These are phyloP conservation scores for Leptopterna dolabrata DNA, from an alignment of 2,888 invertebrate genomes.

Conservation along the genomic window DNA sequence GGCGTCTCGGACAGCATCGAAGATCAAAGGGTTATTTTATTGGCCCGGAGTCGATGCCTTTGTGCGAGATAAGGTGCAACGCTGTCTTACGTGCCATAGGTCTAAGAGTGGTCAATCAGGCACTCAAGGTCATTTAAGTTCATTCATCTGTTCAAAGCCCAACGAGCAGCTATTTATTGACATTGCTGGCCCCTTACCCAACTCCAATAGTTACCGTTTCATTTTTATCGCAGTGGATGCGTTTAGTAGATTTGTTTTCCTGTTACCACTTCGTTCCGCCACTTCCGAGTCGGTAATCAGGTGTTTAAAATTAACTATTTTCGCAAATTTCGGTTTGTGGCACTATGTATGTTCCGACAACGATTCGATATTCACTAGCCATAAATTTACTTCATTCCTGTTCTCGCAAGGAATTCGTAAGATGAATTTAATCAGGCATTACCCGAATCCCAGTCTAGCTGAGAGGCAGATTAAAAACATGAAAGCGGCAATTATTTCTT, in stretches of 20 bases:
- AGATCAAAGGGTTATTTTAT: neutral
- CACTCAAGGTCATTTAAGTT: neutral
- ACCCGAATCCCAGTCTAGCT: no score
- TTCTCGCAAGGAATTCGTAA: no score
- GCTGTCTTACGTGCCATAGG: neutral
- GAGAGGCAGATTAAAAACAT: neutral
- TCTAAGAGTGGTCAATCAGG: constrained; percentile 13
- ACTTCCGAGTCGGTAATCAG: neutral
- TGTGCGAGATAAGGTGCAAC: neutral
- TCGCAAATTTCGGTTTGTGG: neutral
- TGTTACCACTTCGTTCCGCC: neutral
- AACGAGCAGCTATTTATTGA: neutral
- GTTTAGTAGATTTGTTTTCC: neutral
- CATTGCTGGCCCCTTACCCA: neutral
- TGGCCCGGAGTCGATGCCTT: neutral
- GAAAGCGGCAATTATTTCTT: neutral
- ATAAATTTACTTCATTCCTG: no score
- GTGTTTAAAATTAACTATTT: neutral
- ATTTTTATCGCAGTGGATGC: constrained; percentile 2
- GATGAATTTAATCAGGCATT: no score
- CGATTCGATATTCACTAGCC: no score
- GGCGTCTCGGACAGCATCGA: neutral
- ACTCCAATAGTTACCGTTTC: neutral
- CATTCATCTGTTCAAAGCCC: neutral
- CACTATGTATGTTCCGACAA: no score